A percentile compares a stretch with the other conserved stretches of the same genome.
Conservation (phyloP, 1,140 invertebrate genomes). For the Phocides pigmalion region DNA sequence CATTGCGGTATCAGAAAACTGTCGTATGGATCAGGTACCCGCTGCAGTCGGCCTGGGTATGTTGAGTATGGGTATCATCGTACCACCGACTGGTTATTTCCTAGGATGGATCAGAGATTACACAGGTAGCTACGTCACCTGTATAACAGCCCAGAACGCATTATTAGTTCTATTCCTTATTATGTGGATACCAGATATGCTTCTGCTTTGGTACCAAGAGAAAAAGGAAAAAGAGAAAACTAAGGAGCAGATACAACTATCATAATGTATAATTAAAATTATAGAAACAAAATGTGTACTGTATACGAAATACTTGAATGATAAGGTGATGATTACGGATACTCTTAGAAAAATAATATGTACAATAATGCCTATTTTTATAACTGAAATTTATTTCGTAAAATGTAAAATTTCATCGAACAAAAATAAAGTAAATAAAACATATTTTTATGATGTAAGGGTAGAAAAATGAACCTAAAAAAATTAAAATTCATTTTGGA, state of each 20-base stretch:
- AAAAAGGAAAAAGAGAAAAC: constrained; percentile 54
- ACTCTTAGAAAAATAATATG: background rate
- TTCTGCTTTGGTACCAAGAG: constrained; percentile 58
- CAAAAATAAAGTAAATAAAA: too few relatives aligned
- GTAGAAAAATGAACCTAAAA: too few relatives aligned
- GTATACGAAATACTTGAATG: background rate
- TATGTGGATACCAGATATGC: constrained; percentile 85
- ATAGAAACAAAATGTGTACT: too few relatives aligned
- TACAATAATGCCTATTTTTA: too few relatives aligned
- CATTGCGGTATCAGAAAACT: constrained; percentile 88
- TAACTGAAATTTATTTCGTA: too few relatives aligned
- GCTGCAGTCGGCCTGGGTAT: constrained; percentile 89
- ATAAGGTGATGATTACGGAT: background rate
- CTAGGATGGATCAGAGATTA: constrained; percentile 88
- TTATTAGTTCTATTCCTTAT: constrained; percentile 84
- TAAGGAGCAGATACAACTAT: constrained; percentile 42
- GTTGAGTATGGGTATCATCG: constrained; percentile 88
- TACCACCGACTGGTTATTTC: constrained; percentile 87
- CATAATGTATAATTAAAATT: constrained; percentile 24
- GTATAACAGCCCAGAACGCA: constrained; percentile 86
- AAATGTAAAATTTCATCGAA: too few relatives aligned
- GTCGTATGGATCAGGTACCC: constrained; percentile 84
- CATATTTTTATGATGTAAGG: too few relatives aligned
- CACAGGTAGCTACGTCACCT: constrained; percentile 85
- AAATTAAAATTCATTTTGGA: too few relatives aligned